Conservation (phyloP, 2,888 invertebrate species). For the Dynastes grantii region DNA sequence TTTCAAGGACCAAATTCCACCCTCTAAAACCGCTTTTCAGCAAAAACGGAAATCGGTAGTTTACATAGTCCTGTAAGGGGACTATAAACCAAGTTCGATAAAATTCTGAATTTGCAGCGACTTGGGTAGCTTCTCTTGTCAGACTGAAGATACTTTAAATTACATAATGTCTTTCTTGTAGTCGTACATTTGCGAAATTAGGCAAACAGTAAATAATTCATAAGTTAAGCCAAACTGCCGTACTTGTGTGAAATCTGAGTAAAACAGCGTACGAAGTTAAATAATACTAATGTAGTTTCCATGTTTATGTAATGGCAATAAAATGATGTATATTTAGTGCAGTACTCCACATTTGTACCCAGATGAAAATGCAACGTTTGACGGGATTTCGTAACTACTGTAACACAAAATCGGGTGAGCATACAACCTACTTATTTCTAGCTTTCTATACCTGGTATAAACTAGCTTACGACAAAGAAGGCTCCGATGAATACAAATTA, state of each 20-base stretch:
- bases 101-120: too few relatives aligned
- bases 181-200: too few relatives aligned
- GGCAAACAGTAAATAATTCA: too few relatives aligned
- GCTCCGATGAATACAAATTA: slow-evolving; percentile 28
- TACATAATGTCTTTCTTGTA: too few relatives aligned
- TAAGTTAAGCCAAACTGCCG: background rate
- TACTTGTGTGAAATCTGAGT: background rate
- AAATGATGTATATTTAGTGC: slow-evolving; percentile 5
- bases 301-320: background rate
- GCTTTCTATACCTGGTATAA: slow-evolving; percentile 42
- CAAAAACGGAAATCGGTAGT: too few relatives aligned
- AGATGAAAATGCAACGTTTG: slow-evolving; percentile 25
- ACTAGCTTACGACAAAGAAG: slow-evolving; percentile 29
- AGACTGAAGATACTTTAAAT: too few relatives aligned
- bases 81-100: too few relatives aligned
- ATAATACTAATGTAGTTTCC: background rate
- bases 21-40: too few relatives aligned
- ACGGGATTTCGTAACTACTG: slow-evolving; percentile 26
- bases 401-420: slow-evolving; percentile 27
- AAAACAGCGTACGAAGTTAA: background rate
- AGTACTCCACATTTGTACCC: slow-evolving; percentile 8
- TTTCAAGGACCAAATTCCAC: too few relatives aligned
- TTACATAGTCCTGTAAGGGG: too few relatives aligned
- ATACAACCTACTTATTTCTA: slow-evolving; percentile 45
- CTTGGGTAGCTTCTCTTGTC: too few relatives aligned